These are phyloP conservation scores for Acronicta aceris DNA, from an alignment of 2,888 invertebrate genomes.

Conservation along the genomic window DNA sequence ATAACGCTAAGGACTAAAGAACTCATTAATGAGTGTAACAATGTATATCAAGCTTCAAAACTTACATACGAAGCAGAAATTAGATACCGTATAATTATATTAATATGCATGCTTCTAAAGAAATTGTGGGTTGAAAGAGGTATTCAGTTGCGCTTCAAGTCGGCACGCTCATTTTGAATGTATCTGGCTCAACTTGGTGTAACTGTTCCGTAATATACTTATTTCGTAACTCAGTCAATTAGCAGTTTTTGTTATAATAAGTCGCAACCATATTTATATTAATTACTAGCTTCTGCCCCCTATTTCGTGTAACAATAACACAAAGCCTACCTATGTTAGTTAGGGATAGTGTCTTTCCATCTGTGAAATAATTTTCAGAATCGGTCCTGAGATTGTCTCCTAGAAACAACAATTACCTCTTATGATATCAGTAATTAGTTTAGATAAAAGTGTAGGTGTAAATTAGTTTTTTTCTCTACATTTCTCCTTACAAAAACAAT, in stretches of 20 bases:
- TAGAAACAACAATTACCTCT: too few relatives aligned
- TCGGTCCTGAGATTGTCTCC: too few relatives aligned
- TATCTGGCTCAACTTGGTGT: constrained; percentile 9
- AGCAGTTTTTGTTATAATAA: neutral
- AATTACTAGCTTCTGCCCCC: neutral
- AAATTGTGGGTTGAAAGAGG: constrained; percentile 33
- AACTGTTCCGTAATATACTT: constrained; percentile 12
- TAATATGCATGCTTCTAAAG: constrained; percentile 48
- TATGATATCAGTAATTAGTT: too few relatives aligned
- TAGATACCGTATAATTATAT: constrained; percentile 12
- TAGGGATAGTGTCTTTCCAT: too few relatives aligned
- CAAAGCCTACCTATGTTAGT: too few relatives aligned
- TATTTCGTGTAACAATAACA: too few relatives aligned
- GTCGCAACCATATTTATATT: neutral
- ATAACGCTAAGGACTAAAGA: neutral
- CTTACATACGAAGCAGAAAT: constrained; percentile 15
- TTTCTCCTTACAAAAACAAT: too few relatives aligned
- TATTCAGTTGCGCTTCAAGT: constrained; percentile 20
- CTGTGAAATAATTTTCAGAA: too few relatives aligned
- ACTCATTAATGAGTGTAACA: constrained; percentile 1
- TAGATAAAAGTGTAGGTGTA: too few relatives aligned
- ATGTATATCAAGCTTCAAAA: constrained; percentile 27
- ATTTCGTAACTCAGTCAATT: neutral
- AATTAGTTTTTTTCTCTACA: too few relatives aligned
- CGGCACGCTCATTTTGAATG: constrained; percentile 13